A percentile compares a stretch with the other conserved stretches of the same genome.
Evolutionary conservation across 1,140 invertebrate species (phyloP).

Genomic region (Drosophila pachea): DNA sequence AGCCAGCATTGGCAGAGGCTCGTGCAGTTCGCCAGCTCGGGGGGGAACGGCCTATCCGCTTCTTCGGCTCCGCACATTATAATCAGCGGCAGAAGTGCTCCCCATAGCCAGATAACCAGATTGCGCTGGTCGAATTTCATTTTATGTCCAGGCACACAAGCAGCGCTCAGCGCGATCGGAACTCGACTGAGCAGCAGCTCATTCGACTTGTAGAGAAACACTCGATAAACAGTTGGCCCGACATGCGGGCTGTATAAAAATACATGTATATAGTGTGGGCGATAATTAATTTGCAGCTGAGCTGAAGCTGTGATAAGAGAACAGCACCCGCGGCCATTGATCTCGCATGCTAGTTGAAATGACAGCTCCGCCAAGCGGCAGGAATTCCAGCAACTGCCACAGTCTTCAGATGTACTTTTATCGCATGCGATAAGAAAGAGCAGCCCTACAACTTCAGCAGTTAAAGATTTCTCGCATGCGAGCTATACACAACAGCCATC

Average conservation of each 20-base stretch:
- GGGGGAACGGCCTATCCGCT: background rate
- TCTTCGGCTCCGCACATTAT: background rate
- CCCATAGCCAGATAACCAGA: background rate
- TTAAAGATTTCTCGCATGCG: too few relatives aligned
- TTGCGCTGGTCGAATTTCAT: background rate
- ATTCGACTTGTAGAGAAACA: background rate
- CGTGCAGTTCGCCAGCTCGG: constrained; percentile 4
- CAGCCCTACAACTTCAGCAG: too few relatives aligned
- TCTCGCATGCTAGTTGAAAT: too few relatives aligned
- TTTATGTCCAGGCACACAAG: background rate
- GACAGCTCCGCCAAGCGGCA: too few relatives aligned
- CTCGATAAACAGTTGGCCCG: constrained; percentile 4
- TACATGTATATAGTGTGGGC: background rate
- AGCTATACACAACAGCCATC: too few relatives aligned
- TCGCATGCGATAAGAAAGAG: too few relatives aligned
- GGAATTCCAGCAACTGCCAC: too few relatives aligned
- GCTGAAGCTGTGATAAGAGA: too few relatives aligned
- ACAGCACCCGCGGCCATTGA: too few relatives aligned
- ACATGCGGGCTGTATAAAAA: background rate
- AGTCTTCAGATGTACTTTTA: too few relatives aligned
- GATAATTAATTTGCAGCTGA: too few relatives aligned
- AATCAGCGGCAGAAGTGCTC: constrained; percentile 16
- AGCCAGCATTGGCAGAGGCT: constrained; percentile 20
- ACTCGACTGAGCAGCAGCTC: constrained; percentile 18
- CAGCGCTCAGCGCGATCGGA: constrained; percentile 6